Conservation (phyloP, 1,140 invertebrate genomes). For the Drosophila lowei region DNA sequence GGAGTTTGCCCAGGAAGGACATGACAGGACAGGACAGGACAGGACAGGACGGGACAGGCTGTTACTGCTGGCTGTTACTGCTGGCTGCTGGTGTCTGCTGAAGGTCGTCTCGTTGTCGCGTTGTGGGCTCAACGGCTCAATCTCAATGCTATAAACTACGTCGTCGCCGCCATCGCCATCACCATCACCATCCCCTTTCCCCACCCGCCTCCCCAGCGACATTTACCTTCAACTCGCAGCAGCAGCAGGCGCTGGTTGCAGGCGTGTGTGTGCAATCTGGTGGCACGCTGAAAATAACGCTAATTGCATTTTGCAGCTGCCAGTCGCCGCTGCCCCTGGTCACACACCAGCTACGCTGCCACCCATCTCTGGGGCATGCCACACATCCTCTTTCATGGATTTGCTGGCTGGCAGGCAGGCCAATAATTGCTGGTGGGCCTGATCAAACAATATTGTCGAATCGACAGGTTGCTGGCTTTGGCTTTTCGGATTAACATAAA, state of each 20-base stretch:
- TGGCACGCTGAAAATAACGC: conserved; percentile 70
- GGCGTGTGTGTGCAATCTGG: conserved; percentile 70
- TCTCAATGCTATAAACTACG: conserved; percentile 79
- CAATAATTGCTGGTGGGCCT: conserved; percentile 9
- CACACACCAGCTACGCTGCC: too few species aligned
- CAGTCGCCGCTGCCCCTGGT: conserved; percentile 8
- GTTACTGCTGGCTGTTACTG: conserved; percentile 24
- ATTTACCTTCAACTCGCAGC: conserved; percentile 69
- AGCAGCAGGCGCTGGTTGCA: conserved; percentile 21
- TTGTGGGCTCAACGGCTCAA: conserved; percentile 55
- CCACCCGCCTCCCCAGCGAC: conserved; percentile 19
- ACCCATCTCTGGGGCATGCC: too few species aligned
- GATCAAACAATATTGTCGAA: conserved; percentile 26
- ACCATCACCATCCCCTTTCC: too few species aligned
- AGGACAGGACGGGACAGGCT: conserved; percentile 1
- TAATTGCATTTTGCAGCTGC: conserved; percentile 72
- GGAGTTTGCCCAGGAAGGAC: conserved; percentile 12
- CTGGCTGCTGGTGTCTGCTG: conserved; percentile 16
- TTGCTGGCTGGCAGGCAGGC: not conserved
- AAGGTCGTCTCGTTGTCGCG: conserved; percentile 39
- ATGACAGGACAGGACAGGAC: not conserved
- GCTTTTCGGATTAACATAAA: conserved; percentile 25
- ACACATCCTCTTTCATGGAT: conserved; percentile 1
- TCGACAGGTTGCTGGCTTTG: conserved; percentile 45
- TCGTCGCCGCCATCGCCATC: conserved; percentile 31